Percentiles rank a stretch among this genome's conserved stretches.
Evolutionary conservation across 2,797 vertebrate genomes (phyloP).

Genomic region (Brachymystax lenok): DNA sequence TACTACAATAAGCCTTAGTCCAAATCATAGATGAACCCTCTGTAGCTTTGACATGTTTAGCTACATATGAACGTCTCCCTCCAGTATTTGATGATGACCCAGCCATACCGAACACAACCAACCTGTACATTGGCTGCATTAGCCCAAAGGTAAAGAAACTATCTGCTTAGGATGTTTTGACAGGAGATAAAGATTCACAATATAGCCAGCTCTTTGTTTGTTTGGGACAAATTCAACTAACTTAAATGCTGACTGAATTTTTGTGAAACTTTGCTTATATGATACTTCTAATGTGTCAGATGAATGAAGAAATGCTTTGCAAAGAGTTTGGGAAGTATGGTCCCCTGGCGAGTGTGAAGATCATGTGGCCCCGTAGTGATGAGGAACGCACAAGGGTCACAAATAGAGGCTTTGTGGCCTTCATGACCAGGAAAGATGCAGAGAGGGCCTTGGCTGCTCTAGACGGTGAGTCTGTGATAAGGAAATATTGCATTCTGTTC

Average conservation of each 20-base stretch:
- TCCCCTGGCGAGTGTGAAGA: conserved; percentile 83
- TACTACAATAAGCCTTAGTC: no score
- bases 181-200: neutral
- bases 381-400: conserved; percentile 79
- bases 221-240: neutral
- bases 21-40: neutral
- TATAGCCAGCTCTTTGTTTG: neutral
- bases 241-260: neutral
- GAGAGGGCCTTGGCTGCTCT: conserved; percentile 79
- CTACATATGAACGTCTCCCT: conserved; percentile 6
- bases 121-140: conserved; percentile 84
- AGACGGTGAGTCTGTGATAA: conserved; percentile 67
- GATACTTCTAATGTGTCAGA: conserved; percentile 54
- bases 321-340: conserved; percentile 85
- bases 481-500: no score
- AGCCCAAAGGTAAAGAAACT: conserved; percentile 77
- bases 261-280: neutral
- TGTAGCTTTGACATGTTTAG: neutral
- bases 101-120: conserved; percentile 77
- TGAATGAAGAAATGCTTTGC: conserved; percentile 85
- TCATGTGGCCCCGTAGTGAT: conserved; percentile 85
- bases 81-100: conserved; percentile 80
- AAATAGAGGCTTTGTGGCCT: conserved; percentile 83
- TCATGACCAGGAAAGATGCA: conserved; percentile 83
- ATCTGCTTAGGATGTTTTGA: neutral